These are phyloP conservation scores for Phyllotreta cruciferae DNA, from an alignment of 2,888 invertebrate genomes.

Conservation along the genomic window DNA sequence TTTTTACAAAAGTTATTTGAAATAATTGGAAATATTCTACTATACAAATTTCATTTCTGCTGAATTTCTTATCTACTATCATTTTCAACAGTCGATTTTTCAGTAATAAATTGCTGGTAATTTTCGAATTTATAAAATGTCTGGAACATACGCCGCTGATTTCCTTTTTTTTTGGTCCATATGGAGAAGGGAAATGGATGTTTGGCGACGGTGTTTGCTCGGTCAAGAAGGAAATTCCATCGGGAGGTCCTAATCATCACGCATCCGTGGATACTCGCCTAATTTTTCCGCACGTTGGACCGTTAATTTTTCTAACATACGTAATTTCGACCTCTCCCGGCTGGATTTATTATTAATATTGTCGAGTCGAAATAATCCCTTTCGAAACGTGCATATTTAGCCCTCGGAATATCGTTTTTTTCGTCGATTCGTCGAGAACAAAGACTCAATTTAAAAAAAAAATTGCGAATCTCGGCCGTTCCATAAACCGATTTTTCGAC, in stretches of 20 bases:
- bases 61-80: too few species aligned
- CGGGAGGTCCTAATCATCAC: slow-evolving; percentile 12
- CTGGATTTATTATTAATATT: not conserved
- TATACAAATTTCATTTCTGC: too few species aligned
- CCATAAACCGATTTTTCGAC: slow-evolving; percentile 13
- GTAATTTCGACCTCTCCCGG: not conserved
- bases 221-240: slow-evolving; percentile 15
- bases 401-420: not conserved
- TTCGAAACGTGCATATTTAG: not conserved
- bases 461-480: not conserved
- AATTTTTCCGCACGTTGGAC: slow-evolving; percentile 3
- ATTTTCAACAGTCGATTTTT: too few species aligned
- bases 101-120: not conserved
- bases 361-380: not conserved
- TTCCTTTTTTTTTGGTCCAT: not conserved
- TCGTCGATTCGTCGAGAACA: not conserved
- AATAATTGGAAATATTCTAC: too few species aligned
- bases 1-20: too few species aligned
- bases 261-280: slow-evolving; percentile 5
- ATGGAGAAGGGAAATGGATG: slow-evolving; percentile 4
- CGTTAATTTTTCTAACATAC: slow-evolving; percentile 4
- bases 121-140: not conserved
- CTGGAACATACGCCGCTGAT: not conserved
- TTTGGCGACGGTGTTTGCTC: slow-evolving; percentile 15
- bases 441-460: not conserved